Conservation (phyloP, 2,797 vertebrate genomes). For the Rhabdophis nuchalis region DNA sequence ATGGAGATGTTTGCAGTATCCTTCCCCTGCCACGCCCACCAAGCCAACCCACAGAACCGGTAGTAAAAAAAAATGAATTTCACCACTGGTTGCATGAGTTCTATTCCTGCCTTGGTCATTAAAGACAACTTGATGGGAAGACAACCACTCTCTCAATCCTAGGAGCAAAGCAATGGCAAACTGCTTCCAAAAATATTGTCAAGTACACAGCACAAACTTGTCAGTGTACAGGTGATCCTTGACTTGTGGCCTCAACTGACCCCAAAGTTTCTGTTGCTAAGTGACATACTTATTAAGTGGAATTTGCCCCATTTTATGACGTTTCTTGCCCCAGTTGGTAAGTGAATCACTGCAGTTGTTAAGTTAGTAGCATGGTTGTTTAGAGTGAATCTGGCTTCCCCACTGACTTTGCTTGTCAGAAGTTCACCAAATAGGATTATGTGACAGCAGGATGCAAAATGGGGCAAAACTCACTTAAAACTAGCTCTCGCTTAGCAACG, state of each 20-base stretch:
- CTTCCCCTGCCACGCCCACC: too few relatives aligned
- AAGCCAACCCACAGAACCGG: too few relatives aligned
- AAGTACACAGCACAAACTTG: neutral
- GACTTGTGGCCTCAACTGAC: neutral
- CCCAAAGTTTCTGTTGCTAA: neutral
- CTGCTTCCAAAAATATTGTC: neutral
- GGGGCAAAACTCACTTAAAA: too few relatives aligned
- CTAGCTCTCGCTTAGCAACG: too few relatives aligned
- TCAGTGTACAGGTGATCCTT: neutral
- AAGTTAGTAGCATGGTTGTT: neutral
- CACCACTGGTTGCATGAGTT: neutral
- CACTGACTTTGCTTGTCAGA: neutral
- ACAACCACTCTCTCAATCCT: neutral
- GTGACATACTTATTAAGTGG: neutral
- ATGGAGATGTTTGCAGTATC: too few relatives aligned
- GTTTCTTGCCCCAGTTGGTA: neutral
- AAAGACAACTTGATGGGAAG: neutral
- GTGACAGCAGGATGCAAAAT: too few relatives aligned
- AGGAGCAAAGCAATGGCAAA: neutral
- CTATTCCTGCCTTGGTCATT: neutral
- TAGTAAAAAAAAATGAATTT: too few relatives aligned
- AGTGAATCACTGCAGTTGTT: neutral
- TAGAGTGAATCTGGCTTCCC: neutral
- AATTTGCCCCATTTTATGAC: neutral
- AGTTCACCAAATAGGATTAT: neutral